Evolutionary conservation across 2,113 vertebrate genomes (phyloP), one percentile per base, ranked within the genome.

Genomic region (Oreochromis spilurus): DNA sequence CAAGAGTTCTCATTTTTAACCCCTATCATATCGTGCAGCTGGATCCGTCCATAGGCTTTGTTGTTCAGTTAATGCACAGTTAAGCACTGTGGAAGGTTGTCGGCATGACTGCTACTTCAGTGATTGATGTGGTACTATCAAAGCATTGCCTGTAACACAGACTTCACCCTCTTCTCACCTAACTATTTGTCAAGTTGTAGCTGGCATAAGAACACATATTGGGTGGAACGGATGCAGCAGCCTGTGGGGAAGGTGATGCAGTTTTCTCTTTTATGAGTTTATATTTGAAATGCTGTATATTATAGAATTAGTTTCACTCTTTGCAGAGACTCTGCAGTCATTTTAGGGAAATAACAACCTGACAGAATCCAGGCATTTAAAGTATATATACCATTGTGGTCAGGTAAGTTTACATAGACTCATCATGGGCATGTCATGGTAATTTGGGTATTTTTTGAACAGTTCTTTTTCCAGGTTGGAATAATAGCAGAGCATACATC

Each of bases 61-160:
- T 84, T 87, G 83, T 70, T 67, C 58, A 65, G 67, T 81, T 85
- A 58, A 87, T 52, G 79, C 19, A 29, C 58, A 79, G 77, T n/a
- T 77, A 53, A 70, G 24, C 43, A 82, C 43, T 67, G 40, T 86
- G 50, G 53, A 36, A 75, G 78, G 83, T 81, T 67, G 81, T 82
- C 75, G 77, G 21, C 78, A 52, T 90, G 60, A 67, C 75, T 79
- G 79, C 85, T 50, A 36, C 45, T 81, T 24, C 24, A 43, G 58
- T 72, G 82, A 89, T 84, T 92, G 84, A 93, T 91, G 92, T 92
- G 88, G 80, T 84, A 40, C 81, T 85, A 90, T 91, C 86, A 93
- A 93, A 93, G 89, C 77, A 45, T 89, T 34, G 45, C 58, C 55
- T 48, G 58, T 53, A 45, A 83, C 29, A 88, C n/a, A 65, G n/a